phyloP scores from a whole-genome alignment of 2,888 invertebrate genomes.

The Clistopyga incitator region DNA sequence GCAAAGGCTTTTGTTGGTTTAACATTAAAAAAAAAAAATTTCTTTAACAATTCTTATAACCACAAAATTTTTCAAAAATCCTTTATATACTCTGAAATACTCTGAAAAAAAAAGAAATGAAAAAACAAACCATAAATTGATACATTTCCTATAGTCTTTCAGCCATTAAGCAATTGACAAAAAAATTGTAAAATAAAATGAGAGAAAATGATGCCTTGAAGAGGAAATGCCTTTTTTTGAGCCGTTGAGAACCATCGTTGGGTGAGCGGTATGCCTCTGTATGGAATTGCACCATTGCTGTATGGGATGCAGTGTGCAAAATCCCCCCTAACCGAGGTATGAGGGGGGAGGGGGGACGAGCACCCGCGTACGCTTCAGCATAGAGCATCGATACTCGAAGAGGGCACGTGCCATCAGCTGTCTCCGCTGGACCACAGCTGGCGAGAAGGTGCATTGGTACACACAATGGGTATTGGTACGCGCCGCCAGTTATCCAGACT shows the following conservation, averaged over 20 bases:
- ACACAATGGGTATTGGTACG: slow-evolving; percentile 59
- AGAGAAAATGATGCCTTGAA: background rate
- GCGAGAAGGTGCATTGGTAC: slow-evolving; percentile 74
- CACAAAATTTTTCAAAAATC: no score
- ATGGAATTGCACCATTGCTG: slow-evolving; percentile 75
- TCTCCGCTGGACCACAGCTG: slow-evolving; percentile 81
- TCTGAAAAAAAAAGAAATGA: no score
- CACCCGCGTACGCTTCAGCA: slow-evolving; percentile 58
- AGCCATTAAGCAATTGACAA: background rate
- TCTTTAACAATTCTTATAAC: no score
- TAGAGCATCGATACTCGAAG: slow-evolving; percentile 76
- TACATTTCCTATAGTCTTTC: no score
- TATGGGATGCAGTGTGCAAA: slow-evolving; percentile 74
- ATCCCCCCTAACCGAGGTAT: slow-evolving; percentile 69
- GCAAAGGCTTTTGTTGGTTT: no score
- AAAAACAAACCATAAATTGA: no score
- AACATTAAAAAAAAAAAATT: no score
- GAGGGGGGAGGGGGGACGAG: slow-evolving; percentile 11
- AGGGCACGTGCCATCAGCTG: slow-evolving; percentile 84
- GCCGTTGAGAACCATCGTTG: slow-evolving; percentile 75
- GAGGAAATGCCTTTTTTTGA: background rate
- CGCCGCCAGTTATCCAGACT: slow-evolving; percentile 17
- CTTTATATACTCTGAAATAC: no score
- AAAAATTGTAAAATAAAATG: background rate
- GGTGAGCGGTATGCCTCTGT: slow-evolving; percentile 70